Base-by-base conservation (phyloP, 2,888 invertebrate species). In the Linnaemya vulpina region DNA sequence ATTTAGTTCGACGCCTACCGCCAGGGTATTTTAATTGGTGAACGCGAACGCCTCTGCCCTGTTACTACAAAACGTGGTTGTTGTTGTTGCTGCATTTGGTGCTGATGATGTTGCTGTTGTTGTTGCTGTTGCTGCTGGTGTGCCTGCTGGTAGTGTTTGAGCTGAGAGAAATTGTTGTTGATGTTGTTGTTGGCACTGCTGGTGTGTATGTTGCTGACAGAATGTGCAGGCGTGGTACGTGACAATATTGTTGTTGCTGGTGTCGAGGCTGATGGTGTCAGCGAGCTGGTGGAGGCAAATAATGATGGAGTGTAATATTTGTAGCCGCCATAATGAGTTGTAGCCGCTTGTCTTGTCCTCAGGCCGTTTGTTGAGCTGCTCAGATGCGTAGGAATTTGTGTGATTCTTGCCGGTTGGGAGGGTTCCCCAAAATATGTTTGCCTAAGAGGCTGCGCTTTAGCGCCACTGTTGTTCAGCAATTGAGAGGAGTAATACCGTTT, bases 1-100 rank as follows among this genome's bases (percentile, higher is more conserved):
- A 30, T 55, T 15, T 53, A 38, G 11, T 38, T n/a, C 8, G 46
- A 82, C 87, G 86, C 87, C 90, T 91, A 91, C 83, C 92, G 89
- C 91, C 91, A 91, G 58, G 91, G 91, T 83, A 90, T 89, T 88
- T 92, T 92, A 87, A 90, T 91, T 86, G 92, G 92, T 63, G 91
- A 92, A 84, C 91, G 91, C 83, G 91, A 90, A 87, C 91, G 92
- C 68, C 92, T 90, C 85, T 89, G 89, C 70, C 86, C 80, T 43
- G 88, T 55, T 53, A 80, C 82, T 63, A 77, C 13, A 68, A 84
- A 77, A 67, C 84, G 79, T 63, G 79, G 51, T n/a, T 67, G 70
- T 22, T 58, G 58, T 4, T 49, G 75, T 1, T 43, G 70, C 11
- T 11, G 58, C 13, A 11, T 13, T 22, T 43, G 49, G 20, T 40